Percentiles rank a stretch among this genome's conserved stretches.
Evolutionary conservation across 64 coral and sea anemone species (phyloP).

Genomic region (Trachythela sp.): DNA sequence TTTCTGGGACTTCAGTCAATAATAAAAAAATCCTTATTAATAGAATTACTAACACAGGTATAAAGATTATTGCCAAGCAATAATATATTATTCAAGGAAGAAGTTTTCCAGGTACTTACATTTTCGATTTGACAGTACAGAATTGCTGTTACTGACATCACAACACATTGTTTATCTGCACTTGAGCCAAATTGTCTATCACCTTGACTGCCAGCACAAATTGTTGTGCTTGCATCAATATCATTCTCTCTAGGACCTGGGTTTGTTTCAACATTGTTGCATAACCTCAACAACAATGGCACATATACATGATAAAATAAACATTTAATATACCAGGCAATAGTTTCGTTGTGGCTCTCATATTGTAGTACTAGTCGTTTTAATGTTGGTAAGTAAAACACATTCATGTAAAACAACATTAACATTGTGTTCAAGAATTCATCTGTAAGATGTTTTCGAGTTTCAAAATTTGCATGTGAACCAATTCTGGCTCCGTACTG

Average conservation of each 20-base stretch:
- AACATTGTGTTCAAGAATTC: background rate
- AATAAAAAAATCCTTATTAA: background rate
- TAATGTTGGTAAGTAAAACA: slow-evolving; percentile 14
- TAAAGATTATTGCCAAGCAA: background rate
- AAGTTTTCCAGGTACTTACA: background rate
- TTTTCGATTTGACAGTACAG: background rate
- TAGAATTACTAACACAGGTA: background rate
- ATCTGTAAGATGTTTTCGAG: background rate
- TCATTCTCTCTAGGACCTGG: background rate
- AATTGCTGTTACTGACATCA: background rate
- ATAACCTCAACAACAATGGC: background rate
- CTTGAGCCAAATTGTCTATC: background rate
- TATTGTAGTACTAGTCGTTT: background rate
- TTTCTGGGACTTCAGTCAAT: background rate
- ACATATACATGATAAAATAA: background rate
- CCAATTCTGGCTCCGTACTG: slow-evolving; percentile 11
- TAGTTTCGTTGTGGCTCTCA: background rate
- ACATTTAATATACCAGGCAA: background rate
- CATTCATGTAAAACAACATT: slow-evolving; percentile 17
- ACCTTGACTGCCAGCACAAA: background rate
- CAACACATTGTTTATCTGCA: background rate
- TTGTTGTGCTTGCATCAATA: background rate
- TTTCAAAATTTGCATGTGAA: slow-evolving; percentile 2
- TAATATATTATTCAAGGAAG: background rate
- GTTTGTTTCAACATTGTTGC: background rate